A percentile compares a stretch with the other conserved stretches of the same genome.
Evolutionary conservation across 2,113 vertebrate genomes (phyloP).

Genomic region (Tyto alba): DNA sequence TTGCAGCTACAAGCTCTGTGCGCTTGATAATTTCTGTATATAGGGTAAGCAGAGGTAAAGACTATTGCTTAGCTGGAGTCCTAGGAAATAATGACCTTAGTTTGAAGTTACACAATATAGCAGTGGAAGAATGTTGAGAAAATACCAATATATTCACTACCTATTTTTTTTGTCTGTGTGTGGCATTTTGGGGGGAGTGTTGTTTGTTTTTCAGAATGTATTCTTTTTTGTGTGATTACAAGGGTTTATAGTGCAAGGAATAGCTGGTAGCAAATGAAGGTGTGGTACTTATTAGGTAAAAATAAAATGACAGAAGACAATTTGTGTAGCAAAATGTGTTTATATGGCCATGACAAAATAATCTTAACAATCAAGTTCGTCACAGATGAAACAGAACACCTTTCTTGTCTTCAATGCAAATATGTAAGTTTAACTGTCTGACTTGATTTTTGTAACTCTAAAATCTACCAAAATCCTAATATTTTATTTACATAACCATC

Average conservation of each 20-base stretch:
- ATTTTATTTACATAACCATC: not conserved
- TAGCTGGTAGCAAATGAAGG: not conserved
- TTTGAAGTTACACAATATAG: not conserved
- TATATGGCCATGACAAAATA: not conserved
- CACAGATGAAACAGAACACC: not conserved
- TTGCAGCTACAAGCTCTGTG: not conserved
- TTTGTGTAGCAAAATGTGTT: not conserved
- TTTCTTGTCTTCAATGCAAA: not conserved
- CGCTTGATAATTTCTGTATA: not conserved
- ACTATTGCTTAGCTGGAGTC: not conserved
- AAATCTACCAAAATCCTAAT: too few relatives aligned
- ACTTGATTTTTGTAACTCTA: too few relatives aligned
- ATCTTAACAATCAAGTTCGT: not conserved
- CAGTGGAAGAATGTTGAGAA: not conserved
- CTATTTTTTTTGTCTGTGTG: not conserved
- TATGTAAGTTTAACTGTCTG: too few relatives aligned
- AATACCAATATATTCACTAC: not conserved
- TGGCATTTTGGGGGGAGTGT: fast-evolving
- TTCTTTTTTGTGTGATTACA: not conserved
- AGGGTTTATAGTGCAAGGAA: not conserved
- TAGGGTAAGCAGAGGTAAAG: not conserved
- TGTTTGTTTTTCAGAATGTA: not conserved
- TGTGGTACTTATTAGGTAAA: not conserved
- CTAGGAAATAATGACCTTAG: not conserved
- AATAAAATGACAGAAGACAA: not conserved